A percentile compares a stretch with the other conserved stretches of the same genome.
Evolutionary conservation across 1,140 invertebrate species (phyloP).

Genomic region (Tetramorium alpestre): DNA sequence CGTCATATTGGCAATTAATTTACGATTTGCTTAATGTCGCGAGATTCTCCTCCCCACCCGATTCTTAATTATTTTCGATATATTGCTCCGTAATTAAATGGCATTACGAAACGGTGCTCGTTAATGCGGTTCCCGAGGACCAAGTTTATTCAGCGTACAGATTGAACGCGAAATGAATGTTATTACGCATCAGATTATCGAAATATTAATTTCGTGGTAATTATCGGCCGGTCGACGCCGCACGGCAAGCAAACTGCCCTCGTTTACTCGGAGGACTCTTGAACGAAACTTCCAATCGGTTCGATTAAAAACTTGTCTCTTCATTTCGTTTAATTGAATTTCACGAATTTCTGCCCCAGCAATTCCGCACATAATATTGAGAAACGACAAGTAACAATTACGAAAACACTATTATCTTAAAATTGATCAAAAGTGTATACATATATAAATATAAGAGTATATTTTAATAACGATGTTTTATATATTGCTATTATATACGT

Average conservation of each 20-base stretch:
- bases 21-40: slow-evolving; percentile 25
- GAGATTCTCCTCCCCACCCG: neutral
- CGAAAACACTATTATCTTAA: neutral
- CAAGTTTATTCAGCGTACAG: slow-evolving; percentile 11
- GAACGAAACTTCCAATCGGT: neutral
- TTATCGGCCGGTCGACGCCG: slow-evolving; percentile 7
- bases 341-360: neutral
- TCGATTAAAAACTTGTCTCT: slow-evolving; percentile 52
- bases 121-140: slow-evolving; percentile 25
- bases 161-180: slow-evolving; percentile 30
- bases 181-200: slow-evolving; percentile 47
- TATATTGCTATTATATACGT: neutral
- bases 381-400: slow-evolving; percentile 9
- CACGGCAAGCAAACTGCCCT: neutral
- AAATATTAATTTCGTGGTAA: slow-evolving; percentile 56
- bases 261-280: neutral
- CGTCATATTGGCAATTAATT: slow-evolving; percentile 26
- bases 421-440: neutral
- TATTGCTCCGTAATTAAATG: slow-evolving; percentile 29
- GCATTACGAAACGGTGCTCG: slow-evolving; percentile 23
- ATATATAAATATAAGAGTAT: no score
- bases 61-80: slow-evolving; percentile 48
- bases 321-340: slow-evolving; percentile 48
- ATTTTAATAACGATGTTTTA: neutral
- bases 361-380: neutral